Evolutionary conservation across 2,888 invertebrate genomes (phyloP).

Genomic region (Helobdella robusta): DNA sequence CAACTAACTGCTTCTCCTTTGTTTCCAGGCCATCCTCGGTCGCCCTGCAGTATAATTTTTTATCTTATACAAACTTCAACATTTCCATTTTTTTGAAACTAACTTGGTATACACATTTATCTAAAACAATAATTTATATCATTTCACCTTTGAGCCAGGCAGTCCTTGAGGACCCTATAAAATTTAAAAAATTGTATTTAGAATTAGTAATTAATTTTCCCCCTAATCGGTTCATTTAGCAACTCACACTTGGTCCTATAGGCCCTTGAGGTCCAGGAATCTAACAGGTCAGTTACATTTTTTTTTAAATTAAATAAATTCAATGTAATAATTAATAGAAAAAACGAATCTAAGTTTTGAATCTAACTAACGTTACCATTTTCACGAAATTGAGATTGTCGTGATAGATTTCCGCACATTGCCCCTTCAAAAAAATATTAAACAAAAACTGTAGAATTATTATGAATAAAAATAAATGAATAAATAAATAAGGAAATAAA

Average conservation of each 20-base stretch:
- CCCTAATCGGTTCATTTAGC: not conserved
- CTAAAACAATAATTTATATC: not conserved
- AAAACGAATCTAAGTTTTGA: not conserved
- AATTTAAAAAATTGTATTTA: not conserved
- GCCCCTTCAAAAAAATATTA: not conserved
- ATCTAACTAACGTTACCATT: not conserved
- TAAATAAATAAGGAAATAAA: too few relatives aligned
- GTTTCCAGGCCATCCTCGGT: not conserved
- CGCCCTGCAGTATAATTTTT: slow-evolving; percentile 3
- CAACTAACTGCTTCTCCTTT: slow-evolving; percentile 9
- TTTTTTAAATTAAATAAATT: too few relatives aligned
- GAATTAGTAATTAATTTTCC: not conserved
- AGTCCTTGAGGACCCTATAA: slow-evolving; percentile 1
- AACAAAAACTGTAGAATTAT: not conserved
- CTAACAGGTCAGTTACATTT: not conserved
- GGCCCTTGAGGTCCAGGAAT: slow-evolving; percentile 16
- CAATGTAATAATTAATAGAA: not conserved
- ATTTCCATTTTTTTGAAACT: not conserved
- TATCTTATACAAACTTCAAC: not conserved
- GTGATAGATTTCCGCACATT: slow-evolving; percentile 1
- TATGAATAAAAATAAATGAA: too few relatives aligned
- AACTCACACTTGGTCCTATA: not conserved
- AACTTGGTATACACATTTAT: not conserved
- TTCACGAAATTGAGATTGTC: slow-evolving; percentile 7
- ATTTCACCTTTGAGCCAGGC: slow-evolving; percentile 10